Evolutionary conservation across 35 echinoderm and acorn worm genomes (phyloP).

Genomic region (Apostichopus parvimensis): DNA sequence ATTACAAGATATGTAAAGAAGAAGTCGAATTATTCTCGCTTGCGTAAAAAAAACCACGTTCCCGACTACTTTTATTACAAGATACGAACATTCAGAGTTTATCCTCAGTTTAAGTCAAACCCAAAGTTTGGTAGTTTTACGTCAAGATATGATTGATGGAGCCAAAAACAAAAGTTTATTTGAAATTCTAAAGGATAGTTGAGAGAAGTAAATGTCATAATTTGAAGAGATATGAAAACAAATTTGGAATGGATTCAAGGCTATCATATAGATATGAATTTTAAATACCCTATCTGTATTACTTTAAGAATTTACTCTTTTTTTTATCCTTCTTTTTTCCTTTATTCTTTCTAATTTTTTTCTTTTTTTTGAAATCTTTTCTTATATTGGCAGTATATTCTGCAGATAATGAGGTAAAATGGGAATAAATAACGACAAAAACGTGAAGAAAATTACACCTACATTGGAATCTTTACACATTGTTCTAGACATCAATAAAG

Average conservation of each 20-base stretch:
- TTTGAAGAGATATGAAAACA: not conserved
- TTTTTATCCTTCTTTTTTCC: not conserved
- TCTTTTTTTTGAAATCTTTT: too few relatives aligned
- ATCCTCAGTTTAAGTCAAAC: not conserved
- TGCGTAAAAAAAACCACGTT: too few relatives aligned
- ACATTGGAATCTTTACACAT: not conserved
- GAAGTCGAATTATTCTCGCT: too few relatives aligned
- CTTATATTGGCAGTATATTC: not conserved
- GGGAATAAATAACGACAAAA: not conserved
- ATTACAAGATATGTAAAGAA: too few relatives aligned
- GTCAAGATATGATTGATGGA: not conserved
- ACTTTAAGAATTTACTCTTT: not conserved
- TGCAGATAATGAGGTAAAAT: not conserved
- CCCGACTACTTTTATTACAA: too few relatives aligned
- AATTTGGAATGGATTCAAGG: not conserved
- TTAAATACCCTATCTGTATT: not conserved
- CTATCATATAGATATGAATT: not conserved
- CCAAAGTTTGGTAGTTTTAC: not conserved
- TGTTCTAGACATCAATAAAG: not conserved
- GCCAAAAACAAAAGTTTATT: not conserved
- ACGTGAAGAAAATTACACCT: constrained; percentile 12
- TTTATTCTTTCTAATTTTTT: not conserved
- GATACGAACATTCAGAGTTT: not conserved
- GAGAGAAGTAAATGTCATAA: constrained; percentile 2
- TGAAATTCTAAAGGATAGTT: not conserved